phyloP scores from a whole-genome alignment of 2,113 vertebrate genomes.

The Chascanopsetta lugubris region DNA sequence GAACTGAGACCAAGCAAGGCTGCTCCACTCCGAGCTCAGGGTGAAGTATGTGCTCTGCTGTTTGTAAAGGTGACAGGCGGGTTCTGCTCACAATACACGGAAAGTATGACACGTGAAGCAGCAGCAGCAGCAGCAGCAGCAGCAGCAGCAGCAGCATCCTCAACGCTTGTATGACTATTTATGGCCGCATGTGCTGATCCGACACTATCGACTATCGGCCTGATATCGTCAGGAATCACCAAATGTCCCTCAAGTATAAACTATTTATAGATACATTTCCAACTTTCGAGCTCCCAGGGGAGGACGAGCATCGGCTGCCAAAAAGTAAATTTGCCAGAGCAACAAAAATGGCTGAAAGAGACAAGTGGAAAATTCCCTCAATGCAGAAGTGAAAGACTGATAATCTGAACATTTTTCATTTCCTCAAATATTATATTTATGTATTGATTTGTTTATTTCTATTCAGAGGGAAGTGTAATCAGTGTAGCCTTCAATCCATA shows the following conservation, averaged over 20 bases:
- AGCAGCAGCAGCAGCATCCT: slow-evolving; percentile 27
- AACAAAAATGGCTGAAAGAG: not conserved
- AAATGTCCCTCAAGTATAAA: not conserved
- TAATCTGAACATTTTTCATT: too few species aligned
- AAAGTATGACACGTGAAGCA: slow-evolving; percentile 48
- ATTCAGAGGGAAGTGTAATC: too few species aligned
- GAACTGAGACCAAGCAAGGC: slow-evolving; percentile 45
- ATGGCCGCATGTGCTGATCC: slow-evolving; percentile 49
- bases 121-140: slow-evolving; percentile 33
- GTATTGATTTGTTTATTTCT: too few species aligned
- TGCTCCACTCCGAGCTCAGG: slow-evolving; percentile 29
- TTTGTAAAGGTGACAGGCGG: slow-evolving; percentile 49
- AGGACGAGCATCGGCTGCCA: not conserved
- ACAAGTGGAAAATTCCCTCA: too few species aligned
- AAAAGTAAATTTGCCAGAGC: not conserved
- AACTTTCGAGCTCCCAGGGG: not conserved
- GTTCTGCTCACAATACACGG: slow-evolving; percentile 38
- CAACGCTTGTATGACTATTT: slow-evolving; percentile 47
- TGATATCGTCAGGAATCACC: not conserved
- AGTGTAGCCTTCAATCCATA: too few species aligned
- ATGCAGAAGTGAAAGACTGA: too few species aligned
- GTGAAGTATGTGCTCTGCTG: slow-evolving; percentile 52
- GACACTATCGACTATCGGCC: not conserved
- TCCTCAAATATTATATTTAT: too few species aligned
- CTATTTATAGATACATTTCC: not conserved